Evolutionary conservation across 2,113 vertebrate species (phyloP).

Genomic region (Ctenomys sociabilis): DNA sequence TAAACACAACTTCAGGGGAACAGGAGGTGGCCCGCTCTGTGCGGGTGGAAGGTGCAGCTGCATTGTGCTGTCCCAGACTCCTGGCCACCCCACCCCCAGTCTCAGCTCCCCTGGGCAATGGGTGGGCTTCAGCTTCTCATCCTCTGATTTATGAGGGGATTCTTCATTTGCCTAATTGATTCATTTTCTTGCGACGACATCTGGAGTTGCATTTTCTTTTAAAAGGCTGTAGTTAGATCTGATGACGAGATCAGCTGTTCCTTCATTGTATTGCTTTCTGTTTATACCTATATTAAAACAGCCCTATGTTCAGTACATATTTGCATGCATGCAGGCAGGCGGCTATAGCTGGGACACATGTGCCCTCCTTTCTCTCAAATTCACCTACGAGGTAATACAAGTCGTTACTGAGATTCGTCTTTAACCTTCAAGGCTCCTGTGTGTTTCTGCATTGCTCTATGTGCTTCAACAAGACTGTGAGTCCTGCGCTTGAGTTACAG

Average conservation of each 20-base stretch:
- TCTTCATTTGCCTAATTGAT: slow-evolving; percentile 87
- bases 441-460: neutral
- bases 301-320: neutral
- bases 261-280: slow-evolving; percentile 74
- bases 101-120: slow-evolving; percentile 9
- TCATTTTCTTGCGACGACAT: slow-evolving; percentile 85
- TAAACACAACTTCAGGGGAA: slow-evolving; percentile 81
- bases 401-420: neutral
- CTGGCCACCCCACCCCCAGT: neutral
- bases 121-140: slow-evolving; percentile 67
- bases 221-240: slow-evolving; percentile 83
- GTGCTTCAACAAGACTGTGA: neutral
- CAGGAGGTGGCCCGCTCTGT: slow-evolving; percentile 56
- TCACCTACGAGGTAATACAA: neutral
- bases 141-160: slow-evolving; percentile 80
- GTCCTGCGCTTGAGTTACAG: slow-evolving; percentile 10
- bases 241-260: slow-evolving; percentile 84
- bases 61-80: neutral
- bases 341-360: neutral
- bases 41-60: accelerated
- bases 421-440: neutral
- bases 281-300: slow-evolving; percentile 47
- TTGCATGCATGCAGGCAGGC: accelerated
- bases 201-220: slow-evolving; percentile 85
- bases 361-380: neutral